A percentile compares a stretch with the other conserved stretches of the same genome.
Conservation (phyloP, 2,888 invertebrate genomes). For the Lamellibrachia columna region DNA sequence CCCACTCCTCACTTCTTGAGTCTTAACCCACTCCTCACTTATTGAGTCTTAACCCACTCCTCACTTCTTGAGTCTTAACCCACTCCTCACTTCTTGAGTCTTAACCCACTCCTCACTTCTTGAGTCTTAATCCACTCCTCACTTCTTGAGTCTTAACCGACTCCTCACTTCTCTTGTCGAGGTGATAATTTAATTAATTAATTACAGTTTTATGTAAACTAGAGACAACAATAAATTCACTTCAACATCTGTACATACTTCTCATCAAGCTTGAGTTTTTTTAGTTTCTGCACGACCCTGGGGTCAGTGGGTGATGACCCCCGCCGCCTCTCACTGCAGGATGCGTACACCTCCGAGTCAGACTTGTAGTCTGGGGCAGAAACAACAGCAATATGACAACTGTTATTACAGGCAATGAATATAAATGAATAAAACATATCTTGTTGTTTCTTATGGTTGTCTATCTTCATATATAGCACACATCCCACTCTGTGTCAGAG, state of each 20-base stretch:
- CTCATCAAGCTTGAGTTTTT: constrained; percentile 58
- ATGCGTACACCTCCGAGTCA: constrained; percentile 55
- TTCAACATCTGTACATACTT: constrained; percentile 43
- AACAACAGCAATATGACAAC: neutral
- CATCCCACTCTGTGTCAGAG: no score
- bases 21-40: no score
- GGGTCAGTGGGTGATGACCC: constrained; percentile 37
- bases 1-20: neutral
- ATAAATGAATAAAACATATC: no score
- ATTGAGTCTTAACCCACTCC: no score
- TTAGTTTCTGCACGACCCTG: constrained; percentile 53
- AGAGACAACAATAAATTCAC: neutral
- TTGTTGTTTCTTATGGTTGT: no score
- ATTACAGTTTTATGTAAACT: neutral
- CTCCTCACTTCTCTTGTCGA: neutral
- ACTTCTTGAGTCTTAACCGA: neutral
- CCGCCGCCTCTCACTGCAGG: constrained; percentile 29
- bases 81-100: no score
- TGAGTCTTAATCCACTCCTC: no score
- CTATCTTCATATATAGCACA: no score
- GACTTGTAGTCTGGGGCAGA: constrained; percentile 50
- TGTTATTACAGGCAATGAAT: neutral
- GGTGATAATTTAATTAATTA: no score
- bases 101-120: no score
- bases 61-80: no score